phyloP scores from a whole-genome alignment of 2,113 vertebrate genomes.

The Poeciliopsis prolifica region DNA sequence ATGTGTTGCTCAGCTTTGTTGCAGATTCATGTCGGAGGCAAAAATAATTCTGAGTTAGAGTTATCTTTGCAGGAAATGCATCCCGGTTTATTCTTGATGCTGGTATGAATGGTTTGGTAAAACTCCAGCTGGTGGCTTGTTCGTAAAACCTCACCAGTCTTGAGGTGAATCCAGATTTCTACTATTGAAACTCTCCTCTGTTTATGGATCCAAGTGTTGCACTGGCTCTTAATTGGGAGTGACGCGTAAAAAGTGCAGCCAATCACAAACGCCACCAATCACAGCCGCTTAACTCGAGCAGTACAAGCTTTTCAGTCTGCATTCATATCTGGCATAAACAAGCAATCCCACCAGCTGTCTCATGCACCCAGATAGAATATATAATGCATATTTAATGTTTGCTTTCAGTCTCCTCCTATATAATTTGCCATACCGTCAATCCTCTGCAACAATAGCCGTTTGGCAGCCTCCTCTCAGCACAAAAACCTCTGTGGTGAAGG shows the following conservation, averaged over 20 bases:
- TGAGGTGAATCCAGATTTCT: too few relatives aligned
- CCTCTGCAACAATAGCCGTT: not conserved
- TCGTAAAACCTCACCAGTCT: not conserved
- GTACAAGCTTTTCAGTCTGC: too few relatives aligned
- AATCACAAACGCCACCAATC: too few relatives aligned
- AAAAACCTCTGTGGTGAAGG: not conserved
- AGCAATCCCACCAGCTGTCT: not conserved
- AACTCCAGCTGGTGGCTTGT: not conserved
- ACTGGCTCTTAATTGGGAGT: not conserved
- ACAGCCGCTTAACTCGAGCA: too few relatives aligned
- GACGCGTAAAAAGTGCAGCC: not conserved
- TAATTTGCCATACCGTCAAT: not conserved
- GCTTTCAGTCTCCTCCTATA: not conserved
- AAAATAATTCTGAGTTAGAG: not conserved
- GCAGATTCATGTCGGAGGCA: too few relatives aligned
- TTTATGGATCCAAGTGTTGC: too few relatives aligned
- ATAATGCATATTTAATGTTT: not conserved
- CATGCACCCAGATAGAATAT: not conserved
- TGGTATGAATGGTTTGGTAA: not conserved
- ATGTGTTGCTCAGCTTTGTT: slow-evolving; percentile 22
- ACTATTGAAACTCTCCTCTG: too few relatives aligned
- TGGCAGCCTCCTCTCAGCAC: not conserved
- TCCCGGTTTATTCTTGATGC: not conserved
- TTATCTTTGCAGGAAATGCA: not conserved
- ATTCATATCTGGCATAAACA: too few relatives aligned